These are phyloP conservation scores for Eublepharis macularius DNA, from an alignment of 2,113 vertebrate species.

Conservation along the genomic window DNA sequence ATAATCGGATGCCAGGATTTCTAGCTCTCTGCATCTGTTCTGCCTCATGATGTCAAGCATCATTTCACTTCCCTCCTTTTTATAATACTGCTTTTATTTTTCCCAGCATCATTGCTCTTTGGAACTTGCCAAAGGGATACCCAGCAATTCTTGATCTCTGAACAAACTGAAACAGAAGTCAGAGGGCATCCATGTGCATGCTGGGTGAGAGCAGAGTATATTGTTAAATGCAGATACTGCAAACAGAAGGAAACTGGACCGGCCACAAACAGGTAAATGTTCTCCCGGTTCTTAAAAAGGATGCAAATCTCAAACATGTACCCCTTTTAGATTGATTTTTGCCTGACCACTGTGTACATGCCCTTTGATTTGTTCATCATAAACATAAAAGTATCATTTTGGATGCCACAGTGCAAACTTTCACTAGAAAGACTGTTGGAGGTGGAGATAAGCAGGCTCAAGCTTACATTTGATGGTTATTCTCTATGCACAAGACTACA, in stretches of 20 bases:
- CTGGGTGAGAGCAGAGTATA: not conserved
- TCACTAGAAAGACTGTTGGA: not conserved
- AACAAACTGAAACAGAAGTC: not conserved
- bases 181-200: not conserved
- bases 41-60: not conserved
- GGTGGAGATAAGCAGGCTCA: not conserved
- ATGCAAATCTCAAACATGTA: not conserved
- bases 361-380: not conserved
- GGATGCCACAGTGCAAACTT: not conserved
- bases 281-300: not conserved
- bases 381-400: not conserved
- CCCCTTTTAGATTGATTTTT: not conserved
- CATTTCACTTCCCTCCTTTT: constrained; percentile 27
- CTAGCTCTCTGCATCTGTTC: constrained; percentile 23
- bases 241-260: not conserved
- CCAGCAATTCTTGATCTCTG: not conserved
- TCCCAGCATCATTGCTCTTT: not conserved
- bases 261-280: not conserved
- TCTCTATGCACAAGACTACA: too few species aligned
- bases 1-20: constrained; percentile 1
- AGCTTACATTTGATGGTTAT: not conserved
- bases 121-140: not conserved
- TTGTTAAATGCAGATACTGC: not conserved
- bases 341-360: not conserved
- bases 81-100: not conserved